These are phyloP conservation scores for Rhinella marina DNA, from an alignment of 2,797 vertebrate species.

Conservation along the genomic window DNA sequence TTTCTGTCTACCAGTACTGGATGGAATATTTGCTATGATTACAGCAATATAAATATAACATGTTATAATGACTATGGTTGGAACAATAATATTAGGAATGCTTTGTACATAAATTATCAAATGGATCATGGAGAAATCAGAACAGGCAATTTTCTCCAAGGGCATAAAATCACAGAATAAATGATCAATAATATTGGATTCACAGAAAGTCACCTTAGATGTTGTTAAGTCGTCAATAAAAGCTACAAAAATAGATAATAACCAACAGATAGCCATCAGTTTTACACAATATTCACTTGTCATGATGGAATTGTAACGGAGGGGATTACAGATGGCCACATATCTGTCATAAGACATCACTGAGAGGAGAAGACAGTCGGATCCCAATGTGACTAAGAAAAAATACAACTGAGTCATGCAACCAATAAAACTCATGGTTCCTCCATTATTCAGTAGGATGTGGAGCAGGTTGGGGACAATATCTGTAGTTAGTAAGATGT, in stretches of 20 bases:
- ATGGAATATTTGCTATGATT: neutral
- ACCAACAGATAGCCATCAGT: neutral
- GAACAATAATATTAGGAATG: neutral
- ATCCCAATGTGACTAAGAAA: neutral
- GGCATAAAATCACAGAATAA: neutral
- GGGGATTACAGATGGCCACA: neutral
- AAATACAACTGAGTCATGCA: neutral
- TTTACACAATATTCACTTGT: neutral
- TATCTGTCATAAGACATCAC: neutral
- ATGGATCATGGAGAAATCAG: neutral
- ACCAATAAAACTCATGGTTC: neutral
- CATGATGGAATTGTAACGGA: neutral
- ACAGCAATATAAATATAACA: neutral
- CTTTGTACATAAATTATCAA: neutral
- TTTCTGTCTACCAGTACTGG: neutral
- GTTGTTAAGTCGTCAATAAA: neutral
- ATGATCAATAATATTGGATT: neutral
- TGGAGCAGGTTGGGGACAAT: neutral
- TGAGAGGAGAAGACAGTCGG: neutral
- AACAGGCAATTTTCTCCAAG: neutral
- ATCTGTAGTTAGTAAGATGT: neutral
- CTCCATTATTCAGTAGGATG: neutral
- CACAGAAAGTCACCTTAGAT: neutral
- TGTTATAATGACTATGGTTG: neutral
- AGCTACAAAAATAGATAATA: neutral